A percentile compares a stretch with the other conserved stretches of the same genome.
Evolutionary conservation across 2,888 invertebrate genomes (phyloP).

Genomic region (Argynnis bischoffii): DNA sequence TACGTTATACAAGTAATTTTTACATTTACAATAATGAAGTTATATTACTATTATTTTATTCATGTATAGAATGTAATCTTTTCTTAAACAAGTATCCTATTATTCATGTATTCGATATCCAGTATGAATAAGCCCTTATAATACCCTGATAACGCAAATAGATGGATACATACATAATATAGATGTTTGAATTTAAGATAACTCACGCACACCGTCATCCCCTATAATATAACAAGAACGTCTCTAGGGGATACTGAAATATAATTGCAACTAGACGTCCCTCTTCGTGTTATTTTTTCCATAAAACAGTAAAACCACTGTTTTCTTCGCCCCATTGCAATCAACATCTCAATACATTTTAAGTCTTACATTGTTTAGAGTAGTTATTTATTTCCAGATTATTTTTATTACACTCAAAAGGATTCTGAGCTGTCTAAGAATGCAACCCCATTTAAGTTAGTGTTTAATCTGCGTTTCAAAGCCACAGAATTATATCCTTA

Average conservation of each 20-base stretch:
- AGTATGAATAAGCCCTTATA: no score
- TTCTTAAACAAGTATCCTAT: no score
- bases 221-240: not conserved
- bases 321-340: not conserved
- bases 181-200: no score
- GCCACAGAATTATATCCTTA: not conserved
- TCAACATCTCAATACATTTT: conserved; percentile 14
- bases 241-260: conserved; percentile 21
- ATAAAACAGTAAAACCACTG: conserved; percentile 15
- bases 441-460: not conserved
- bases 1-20: no score
- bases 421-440: not conserved
- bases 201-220: not conserved
- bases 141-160: no score
- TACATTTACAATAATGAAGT: no score
- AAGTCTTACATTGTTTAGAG: conserved; percentile 8
- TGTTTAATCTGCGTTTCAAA: conserved; percentile 11
- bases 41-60: no score
- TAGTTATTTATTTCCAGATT: conserved; percentile 11
- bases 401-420: conserved; percentile 11
- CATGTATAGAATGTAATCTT: no score
- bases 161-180: no score
- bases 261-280: conserved; percentile 18
- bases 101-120: no score
- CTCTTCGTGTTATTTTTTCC: conserved; percentile 9